Percentiles rank a stretch among this genome's conserved stretches.
Conservation (phyloP, 2,797 vertebrate species). For the Pelodytes ibericus region DNA sequence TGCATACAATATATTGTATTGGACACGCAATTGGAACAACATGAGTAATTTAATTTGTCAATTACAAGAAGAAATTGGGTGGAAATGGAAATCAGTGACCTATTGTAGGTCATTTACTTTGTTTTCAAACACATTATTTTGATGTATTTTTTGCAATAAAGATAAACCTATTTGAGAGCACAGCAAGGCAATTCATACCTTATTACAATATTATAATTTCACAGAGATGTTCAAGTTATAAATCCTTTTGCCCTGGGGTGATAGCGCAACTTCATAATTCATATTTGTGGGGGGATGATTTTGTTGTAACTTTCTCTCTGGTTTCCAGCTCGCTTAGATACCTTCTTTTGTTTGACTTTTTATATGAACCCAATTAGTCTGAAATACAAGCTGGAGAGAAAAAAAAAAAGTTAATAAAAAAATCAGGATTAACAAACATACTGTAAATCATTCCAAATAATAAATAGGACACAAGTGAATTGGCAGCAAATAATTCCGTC, state of each 20-base stretch:
- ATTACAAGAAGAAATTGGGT: conserved; percentile 14
- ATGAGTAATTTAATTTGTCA: conserved; percentile 11
- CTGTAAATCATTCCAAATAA: conserved; percentile 53
- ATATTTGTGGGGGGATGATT: conserved; percentile 41
- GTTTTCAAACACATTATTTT: conserved; percentile 44
- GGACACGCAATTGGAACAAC: background rate
- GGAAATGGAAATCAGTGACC: conserved; percentile 25
- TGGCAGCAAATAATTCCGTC: conserved; percentile 51
- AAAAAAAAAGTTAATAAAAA: conserved; percentile 55
- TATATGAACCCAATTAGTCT: conserved; percentile 57
- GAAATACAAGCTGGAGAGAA: conserved; percentile 54
- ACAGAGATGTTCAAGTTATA: conserved; percentile 48
- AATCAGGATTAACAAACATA: conserved; percentile 55
- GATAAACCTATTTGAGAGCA: conserved; percentile 42
- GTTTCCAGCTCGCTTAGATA: conserved; percentile 38
- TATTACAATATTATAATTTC: conserved; percentile 56
- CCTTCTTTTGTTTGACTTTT: conserved; percentile 55
- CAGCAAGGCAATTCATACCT: conserved; percentile 36
- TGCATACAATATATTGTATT: background rate
- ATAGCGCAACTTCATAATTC: conserved; percentile 51
- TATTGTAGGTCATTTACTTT: conserved; percentile 41
- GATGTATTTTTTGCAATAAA: conserved; percentile 49
- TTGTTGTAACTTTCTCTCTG: conserved; percentile 35
- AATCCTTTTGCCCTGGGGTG: conserved; percentile 50
- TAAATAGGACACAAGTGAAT: conserved; percentile 55